Evolutionary conservation across 1,140 invertebrate genomes (phyloP), one percentile per base, ranked within the genome.

Genomic region (Hypsibius dujardini): DNA sequence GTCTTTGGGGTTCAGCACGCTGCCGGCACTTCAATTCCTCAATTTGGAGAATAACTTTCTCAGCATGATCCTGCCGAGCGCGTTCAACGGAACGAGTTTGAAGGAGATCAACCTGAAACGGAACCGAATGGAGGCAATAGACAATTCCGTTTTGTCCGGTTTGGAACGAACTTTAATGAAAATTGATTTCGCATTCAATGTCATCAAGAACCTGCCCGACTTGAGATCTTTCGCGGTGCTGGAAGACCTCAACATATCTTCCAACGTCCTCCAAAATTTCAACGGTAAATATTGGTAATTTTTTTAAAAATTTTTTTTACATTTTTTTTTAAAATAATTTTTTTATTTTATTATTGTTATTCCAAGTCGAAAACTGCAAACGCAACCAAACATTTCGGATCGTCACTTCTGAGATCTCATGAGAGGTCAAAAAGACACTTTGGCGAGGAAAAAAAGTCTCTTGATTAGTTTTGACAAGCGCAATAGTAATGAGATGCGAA

Each of bases 91-190:
- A 83, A 40, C 80, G 88, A 88, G 89, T 72, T 80, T 92, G 73
- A 91, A 89, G 80, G 85, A 87, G 76, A 81, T 93, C 72, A 86
- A 87, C 76, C 87, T 93, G 74, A 87, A 85, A 74, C 82, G 88
- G 75, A 93, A 92, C 81, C 87, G 87, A 50, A 77, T 93, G 74
- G 84, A 85, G 72, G 83, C 84, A 75, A 84, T 92, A 76, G 86
- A 88, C 42, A 88, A 90, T 76, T 88, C 90, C 77, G 86, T 88
- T 46, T 90, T 92, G 77, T 82, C 85, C 74, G 90, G 90, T 56
- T 80, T 92, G 74, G 90, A 91, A 80, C 84, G 87, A 78, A 88
- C 88, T 50, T 82, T 93, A 73, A 89, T 87, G 86, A 87, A 91
- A 79, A 80, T 93, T 74, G 87, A 90, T 79, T 83, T 93, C 75